Evolutionary conservation across 2,888 invertebrate species (phyloP), one percentile per base, ranked within the genome.

Genomic region (Griposia aprilina): DNA sequence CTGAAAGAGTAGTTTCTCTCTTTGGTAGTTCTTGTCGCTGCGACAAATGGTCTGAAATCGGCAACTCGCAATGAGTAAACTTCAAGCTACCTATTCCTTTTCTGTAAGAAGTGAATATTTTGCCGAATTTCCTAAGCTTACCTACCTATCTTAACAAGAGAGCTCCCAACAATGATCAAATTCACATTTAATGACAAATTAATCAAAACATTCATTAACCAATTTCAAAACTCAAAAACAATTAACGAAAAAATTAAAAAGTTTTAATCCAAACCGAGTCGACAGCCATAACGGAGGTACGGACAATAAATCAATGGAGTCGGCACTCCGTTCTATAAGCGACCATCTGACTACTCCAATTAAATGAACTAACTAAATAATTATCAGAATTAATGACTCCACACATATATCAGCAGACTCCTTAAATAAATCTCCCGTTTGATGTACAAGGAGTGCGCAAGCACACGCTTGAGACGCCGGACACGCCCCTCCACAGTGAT

Each of bases 351-450:
- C 96, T 93, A 92, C 90, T 91, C 96, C 95, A 96, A 96, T 96
- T 96, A 96, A 93, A 92, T 89, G 78, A 91, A 94, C 95, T 93
- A 96, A 96, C 96, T 95, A 96, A 96, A 96, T 97, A 96, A 97
- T 96, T 96, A 97, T 96, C 94, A 95, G 95, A 94, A 97, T 96
- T 96, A 96, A 96, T 96, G 96, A 93, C 88, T 92, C 85, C 88
- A 82, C 92, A 86, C 94, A 96, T 96, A 94, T 93, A 92, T 96
- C 96, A 95, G 90, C 80, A 87, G 89, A 88, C 91, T 88, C 91
- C 92, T 92, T 94, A 94, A 95, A 96, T 96, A 96, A 95, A 94
- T 94, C 92, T 93, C 90, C 92, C 92, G 92, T 94, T 95, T 94
- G 94, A 95, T 93, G 90, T 85, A 85, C 90, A 90, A 90, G 90